Evolutionary conservation across 1,140 invertebrate species (phyloP).

Genomic region (Pteromalus puparum): DNA sequence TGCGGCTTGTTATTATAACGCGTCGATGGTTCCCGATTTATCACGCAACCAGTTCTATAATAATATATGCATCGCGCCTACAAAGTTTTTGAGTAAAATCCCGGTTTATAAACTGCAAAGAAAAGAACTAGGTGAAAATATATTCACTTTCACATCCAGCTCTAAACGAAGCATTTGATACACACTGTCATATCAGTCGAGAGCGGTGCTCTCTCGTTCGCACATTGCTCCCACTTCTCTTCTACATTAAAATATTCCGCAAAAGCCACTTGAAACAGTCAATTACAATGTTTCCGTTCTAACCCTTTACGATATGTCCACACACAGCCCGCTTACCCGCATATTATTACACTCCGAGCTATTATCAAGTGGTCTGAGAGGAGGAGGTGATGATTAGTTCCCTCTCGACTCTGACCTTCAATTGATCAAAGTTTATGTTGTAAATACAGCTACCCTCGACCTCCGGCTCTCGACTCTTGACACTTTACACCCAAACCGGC

Average conservation of each 20-base stretch:
- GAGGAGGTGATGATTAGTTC: constrained; percentile 31
- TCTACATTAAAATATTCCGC: background rate
- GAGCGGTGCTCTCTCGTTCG: background rate
- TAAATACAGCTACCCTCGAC: constrained; percentile 15
- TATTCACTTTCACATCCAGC: background rate
- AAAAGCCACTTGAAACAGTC: constrained; percentile 28
- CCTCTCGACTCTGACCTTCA: constrained; percentile 47
- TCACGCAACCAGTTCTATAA: background rate
- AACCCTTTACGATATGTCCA: background rate
- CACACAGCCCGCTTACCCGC: too few relatives aligned
- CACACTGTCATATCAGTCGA: too few relatives aligned
- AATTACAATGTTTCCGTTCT: constrained; percentile 39
- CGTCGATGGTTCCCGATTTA: too few relatives aligned
- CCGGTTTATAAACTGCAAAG: background rate
- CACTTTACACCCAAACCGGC: background rate
- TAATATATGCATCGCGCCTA: background rate
- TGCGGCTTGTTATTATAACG: too few relatives aligned
- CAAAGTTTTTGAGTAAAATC: background rate
- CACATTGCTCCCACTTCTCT: background rate
- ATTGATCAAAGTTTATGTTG: constrained; percentile 21
- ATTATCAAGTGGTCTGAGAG: constrained; percentile 10
- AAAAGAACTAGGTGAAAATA: background rate
- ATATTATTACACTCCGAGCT: constrained; percentile 3
- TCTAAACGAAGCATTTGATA: background rate
- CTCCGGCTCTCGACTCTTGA: constrained; percentile 2